These are phyloP conservation scores for Pteropus alecto DNA, from an alignment of 2,113 vertebrate species.

Conservation along the genomic window DNA sequence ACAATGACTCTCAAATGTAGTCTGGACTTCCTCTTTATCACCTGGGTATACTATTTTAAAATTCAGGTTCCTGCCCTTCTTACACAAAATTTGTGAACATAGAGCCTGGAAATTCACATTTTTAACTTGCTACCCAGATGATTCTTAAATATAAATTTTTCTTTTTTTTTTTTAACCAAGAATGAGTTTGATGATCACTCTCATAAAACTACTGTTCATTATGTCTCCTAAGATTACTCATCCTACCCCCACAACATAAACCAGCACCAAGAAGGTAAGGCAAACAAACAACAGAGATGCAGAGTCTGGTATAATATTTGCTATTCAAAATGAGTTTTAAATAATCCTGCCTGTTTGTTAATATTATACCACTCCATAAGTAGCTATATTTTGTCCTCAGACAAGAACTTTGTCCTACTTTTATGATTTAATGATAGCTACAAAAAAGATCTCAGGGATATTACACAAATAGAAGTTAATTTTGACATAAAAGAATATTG, in stretches of 20 bases:
- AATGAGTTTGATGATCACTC: not conserved
- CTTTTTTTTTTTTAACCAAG: not conserved
- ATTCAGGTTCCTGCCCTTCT: not conserved
- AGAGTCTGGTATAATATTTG: not conserved
- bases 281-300: not conserved
- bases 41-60: not conserved
- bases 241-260: not conserved
- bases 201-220: not conserved
- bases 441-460: not conserved
- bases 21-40: not conserved
- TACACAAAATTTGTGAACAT: not conserved
- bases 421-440: slow-evolving; percentile 4
- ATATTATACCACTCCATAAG: not conserved
- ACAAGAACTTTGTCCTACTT: not conserved
- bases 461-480: slow-evolving; percentile 1
- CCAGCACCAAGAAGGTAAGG: not conserved
- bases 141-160: not conserved
- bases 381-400: not conserved
- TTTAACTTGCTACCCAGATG: not conserved
- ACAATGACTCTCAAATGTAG: not conserved
- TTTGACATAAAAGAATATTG: not conserved
- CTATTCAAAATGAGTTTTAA: not conserved
- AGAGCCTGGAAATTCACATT: not conserved
- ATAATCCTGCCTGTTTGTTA: not conserved
- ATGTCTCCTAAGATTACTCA: not conserved